Evolutionary conservation across 2,113 vertebrate genomes (phyloP).

Genomic region (Blennius ocellaris): DNA sequence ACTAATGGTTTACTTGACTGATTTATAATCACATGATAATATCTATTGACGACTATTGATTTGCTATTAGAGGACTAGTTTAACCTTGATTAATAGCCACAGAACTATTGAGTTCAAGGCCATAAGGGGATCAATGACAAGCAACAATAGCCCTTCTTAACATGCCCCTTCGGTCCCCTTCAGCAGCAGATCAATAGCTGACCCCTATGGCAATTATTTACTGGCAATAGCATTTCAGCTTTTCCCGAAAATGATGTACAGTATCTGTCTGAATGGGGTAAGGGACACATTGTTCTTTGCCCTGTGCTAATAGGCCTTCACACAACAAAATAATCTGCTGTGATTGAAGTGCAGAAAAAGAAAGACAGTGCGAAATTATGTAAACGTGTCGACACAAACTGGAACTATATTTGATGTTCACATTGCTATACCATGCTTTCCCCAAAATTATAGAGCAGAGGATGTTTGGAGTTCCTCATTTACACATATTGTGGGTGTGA

Average conservation of each 20-base stretch:
- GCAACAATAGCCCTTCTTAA: slow-evolving; percentile 74
- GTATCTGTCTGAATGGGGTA: slow-evolving; percentile 48
- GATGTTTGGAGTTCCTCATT: background rate
- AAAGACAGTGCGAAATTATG: slow-evolving; percentile 1
- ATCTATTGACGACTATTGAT: slow-evolving; percentile 77
- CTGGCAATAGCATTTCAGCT: slow-evolving; percentile 58
- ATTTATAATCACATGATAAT: slow-evolving; percentile 79
- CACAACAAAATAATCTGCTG: background rate
- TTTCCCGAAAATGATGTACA: slow-evolving; percentile 68
- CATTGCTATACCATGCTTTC: background rate
- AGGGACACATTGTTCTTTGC: slow-evolving; percentile 52
- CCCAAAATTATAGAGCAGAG: background rate
- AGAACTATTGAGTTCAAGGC: slow-evolving; percentile 68
- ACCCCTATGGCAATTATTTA: slow-evolving; percentile 75
- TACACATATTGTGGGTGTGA: background rate
- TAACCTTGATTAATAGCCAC: slow-evolving; percentile 72
- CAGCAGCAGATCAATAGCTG: slow-evolving; percentile 80
- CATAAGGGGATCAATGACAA: slow-evolving; percentile 81
- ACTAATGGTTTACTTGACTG: slow-evolving; percentile 64
- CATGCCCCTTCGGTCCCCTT: slow-evolving; percentile 75
- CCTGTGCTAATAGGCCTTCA: slow-evolving; percentile 44
- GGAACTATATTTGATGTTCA: background rate
- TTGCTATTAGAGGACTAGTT: slow-evolving; percentile 79
- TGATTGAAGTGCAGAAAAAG: slow-evolving; percentile 6
- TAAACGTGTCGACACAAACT: background rate